A percentile compares a stretch with the other conserved stretches of the same genome.
These are phyloP conservation scores for Heterodera filipjevi DNA, from an alignment of 2,888 invertebrate genomes.

Conservation along the genomic window DNA sequence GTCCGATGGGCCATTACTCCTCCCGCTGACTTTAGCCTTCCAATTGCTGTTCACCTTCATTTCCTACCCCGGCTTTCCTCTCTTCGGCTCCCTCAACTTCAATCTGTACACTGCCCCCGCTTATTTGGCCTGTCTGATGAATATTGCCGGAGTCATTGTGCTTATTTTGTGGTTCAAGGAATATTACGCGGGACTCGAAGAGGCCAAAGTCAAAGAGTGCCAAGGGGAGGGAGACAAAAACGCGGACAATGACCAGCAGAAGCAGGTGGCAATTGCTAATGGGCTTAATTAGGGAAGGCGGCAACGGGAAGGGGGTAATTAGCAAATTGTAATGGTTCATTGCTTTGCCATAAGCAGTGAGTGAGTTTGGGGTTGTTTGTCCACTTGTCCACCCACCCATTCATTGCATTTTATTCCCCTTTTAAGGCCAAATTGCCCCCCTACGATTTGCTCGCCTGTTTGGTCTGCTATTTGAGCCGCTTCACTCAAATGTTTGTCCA, in stretches of 20 bases:
- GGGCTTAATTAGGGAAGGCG: too few relatives aligned
- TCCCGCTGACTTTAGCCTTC: constrained; percentile 39
- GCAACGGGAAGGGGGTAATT: background rate
- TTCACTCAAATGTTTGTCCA: constrained; percentile 67
- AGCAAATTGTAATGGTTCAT: background rate
- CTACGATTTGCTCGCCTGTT: constrained; percentile 52
- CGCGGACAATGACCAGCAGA: constrained; percentile 9
- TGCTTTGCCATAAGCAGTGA: too few relatives aligned
- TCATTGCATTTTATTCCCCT: background rate
- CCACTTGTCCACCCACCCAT: background rate
- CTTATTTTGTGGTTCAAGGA: constrained; percentile 40
- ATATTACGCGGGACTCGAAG: constrained; percentile 43
- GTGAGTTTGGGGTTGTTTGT: too few relatives aligned
- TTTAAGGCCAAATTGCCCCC: constrained; percentile 17
- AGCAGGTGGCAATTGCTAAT: background rate
- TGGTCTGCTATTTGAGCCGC: constrained; percentile 61
- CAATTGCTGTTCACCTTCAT: constrained; percentile 41
- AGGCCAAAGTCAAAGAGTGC: constrained; percentile 27
- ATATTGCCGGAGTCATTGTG: constrained; percentile 38
- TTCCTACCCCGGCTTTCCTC: constrained; percentile 37
- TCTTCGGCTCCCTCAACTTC: constrained; percentile 36
- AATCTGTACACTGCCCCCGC: constrained; percentile 51
- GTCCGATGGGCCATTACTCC: too few relatives aligned
- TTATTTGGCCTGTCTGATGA: constrained; percentile 47
- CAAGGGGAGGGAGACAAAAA: background rate